Evolutionary conservation across 2,888 invertebrate genomes (phyloP), one percentile per base, ranked within the genome.

Genomic region (Protophormia terraenovae): DNA sequence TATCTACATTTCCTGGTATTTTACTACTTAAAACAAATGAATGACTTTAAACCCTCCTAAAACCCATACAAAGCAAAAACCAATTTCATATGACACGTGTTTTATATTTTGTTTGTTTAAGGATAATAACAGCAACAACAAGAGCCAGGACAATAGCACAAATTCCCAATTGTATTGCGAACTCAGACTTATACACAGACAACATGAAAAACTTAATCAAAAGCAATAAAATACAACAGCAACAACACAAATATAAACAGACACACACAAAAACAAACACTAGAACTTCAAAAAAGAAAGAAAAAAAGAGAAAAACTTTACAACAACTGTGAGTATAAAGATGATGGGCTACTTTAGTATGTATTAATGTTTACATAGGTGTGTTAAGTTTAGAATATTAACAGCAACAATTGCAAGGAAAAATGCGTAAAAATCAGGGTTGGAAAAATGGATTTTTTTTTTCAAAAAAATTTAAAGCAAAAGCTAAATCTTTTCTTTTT

Each of bases 311-410:
- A 47, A 55, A 69, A 69, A 38, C 50, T 78, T 71, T 27, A 16
- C 12, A 69, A 50, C 58, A 77, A 32, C 45, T 55, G 76, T 16
- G 45, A 67, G 73, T n/a, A n/a, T n/a, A n/a, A n/a, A n/a, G 14
- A 19, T 29, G 55, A 29, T 24, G 22, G 67, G 6, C 66, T 77
- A 72, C 71, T 77, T 83, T 58, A 72, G 76, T 72, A 72, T 76
- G 82, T 66, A 83, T 83, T 69, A 77, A 66, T 83, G 76, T 83
- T 83, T 83, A 29, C 82, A 77, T 83, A 83, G 82, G 82, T 77
- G 82, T 76, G 76, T 29, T 32, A 62, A 75, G 35, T 60, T 50
- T 3, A 45, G 16, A 64, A 29, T 47, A 47, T 3, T 22, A 53
- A 53, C 7, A 45, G 14, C 27, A 32, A 29, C 24, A 29, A 60